phyloP scores from a whole-genome alignment of 2,888 invertebrate genomes.

The Conops quadrifasciatus region DNA sequence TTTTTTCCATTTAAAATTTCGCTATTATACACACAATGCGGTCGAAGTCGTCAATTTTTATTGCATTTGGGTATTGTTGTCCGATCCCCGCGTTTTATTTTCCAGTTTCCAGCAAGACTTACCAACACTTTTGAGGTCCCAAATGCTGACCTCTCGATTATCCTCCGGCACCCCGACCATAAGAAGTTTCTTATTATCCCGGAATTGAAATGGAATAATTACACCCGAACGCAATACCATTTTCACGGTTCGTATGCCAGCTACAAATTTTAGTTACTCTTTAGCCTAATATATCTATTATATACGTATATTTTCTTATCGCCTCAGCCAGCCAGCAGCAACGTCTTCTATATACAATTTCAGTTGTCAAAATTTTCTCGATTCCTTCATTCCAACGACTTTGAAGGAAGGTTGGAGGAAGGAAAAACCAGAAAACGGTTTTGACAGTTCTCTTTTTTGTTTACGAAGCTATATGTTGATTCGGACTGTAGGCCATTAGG shows the following conservation, averaged over 20 bases:
- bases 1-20: neutral
- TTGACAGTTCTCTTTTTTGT: conserved; percentile 28
- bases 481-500: no score
- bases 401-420: neutral
- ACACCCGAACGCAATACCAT: conserved; percentile 60
- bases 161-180: conserved; percentile 57
- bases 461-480: conserved; percentile 14
- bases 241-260: conserved; percentile 41
- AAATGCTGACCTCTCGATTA: conserved; percentile 55
- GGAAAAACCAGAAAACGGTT: conserved; percentile 6
- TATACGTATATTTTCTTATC: conserved; percentile 15
- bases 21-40: conserved; percentile 36
- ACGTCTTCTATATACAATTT: conserved; percentile 7
- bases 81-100: neutral
- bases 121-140: conserved; percentile 61
- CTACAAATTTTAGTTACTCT: neutral
- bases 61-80: conserved; percentile 7
- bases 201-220: conserved; percentile 62
- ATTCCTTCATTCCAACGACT: conserved; percentile 21
- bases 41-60: conserved; percentile 27
- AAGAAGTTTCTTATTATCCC: conserved; percentile 58
- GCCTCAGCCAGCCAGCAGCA: conserved; percentile 7
- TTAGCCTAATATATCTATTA: conserved; percentile 20
- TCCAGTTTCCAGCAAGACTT: conserved; percentile 40
- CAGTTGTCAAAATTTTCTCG: conserved; percentile 29